A percentile compares a stretch with the other conserved stretches of the same genome.
Conservation (phyloP, 2,797 vertebrate species). For the Aselliscus stoliczkanus region DNA sequence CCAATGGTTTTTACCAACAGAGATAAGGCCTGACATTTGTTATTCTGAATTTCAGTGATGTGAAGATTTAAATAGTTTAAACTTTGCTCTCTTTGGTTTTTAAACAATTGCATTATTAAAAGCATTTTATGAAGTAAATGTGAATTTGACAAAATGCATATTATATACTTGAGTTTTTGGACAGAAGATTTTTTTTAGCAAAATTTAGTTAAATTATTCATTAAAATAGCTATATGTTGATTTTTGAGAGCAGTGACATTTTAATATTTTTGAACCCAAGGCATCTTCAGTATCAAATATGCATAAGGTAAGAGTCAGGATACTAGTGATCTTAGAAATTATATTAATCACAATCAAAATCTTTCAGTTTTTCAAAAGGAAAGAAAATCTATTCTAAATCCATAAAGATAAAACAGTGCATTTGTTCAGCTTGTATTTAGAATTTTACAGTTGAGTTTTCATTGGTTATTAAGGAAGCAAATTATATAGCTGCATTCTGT, state of each 20-base stretch:
- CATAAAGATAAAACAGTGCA: neutral
- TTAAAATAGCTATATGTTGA: slow-evolving; percentile 37
- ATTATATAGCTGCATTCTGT: neutral
- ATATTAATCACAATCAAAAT: slow-evolving; percentile 1
- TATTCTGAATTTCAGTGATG: slow-evolving; percentile 47
- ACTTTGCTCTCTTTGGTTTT: neutral
- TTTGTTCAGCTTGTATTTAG: slow-evolving; percentile 31
- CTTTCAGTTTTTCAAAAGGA: neutral
- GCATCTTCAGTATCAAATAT: slow-evolving; percentile 37
- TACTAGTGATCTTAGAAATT: slow-evolving; percentile 27
- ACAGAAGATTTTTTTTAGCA: slow-evolving; percentile 9
- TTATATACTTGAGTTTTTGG: slow-evolving; percentile 7
- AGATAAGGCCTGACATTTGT: slow-evolving; percentile 45
- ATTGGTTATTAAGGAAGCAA: slow-evolving; percentile 24
- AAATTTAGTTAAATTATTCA: slow-evolving; percentile 46
- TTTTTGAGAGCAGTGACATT: slow-evolving; percentile 43
- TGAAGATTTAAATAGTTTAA: slow-evolving; percentile 33
- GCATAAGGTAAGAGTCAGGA: slow-evolving; percentile 10
- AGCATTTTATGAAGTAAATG: slow-evolving; percentile 38
- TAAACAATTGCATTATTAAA: slow-evolving; percentile 25
- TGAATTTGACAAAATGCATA: slow-evolving; percentile 29
- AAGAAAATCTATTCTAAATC: neutral
- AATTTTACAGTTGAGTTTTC: slow-evolving; percentile 26
- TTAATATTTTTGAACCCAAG: slow-evolving; percentile 40
- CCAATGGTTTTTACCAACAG: slow-evolving; percentile 27